Conservation (phyloP, 2,888 invertebrate species). For the Andrena dorsata region DNA sequence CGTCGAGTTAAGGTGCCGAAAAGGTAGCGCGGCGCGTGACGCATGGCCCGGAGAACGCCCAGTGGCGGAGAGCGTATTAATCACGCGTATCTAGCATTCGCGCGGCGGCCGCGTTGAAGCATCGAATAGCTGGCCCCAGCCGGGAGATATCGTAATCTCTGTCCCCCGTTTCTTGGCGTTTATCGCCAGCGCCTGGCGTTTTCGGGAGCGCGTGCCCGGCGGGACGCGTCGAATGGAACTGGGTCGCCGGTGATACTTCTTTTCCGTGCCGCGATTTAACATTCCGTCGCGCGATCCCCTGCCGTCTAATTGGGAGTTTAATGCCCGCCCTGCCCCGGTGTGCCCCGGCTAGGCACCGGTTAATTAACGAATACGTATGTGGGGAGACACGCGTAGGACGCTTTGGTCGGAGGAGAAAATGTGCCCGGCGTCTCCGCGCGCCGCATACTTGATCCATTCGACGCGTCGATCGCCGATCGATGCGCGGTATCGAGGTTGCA, state of each 20-base stretch:
- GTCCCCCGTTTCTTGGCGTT: not conserved
- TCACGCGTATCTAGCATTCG: not conserved
- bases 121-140: slow-evolving; percentile 2
- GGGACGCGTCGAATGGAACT: slow-evolving; percentile 8
- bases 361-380: slow-evolving; percentile 53
- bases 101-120: not conserved
- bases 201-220: not conserved
- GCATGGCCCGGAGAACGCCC: not conserved
- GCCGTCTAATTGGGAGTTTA: not conserved
- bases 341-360: not conserved
- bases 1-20: not conserved
- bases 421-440: slow-evolving; percentile 10
- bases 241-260: not conserved
- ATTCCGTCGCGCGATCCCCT: slow-evolving; percentile 4
- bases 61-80: not conserved
- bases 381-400: slow-evolving; percentile 14
- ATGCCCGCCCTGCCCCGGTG: not conserved
- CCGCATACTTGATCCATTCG: slow-evolving; percentile 38
- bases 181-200: slow-evolving; percentile 10
- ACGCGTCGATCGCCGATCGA: not conserved
- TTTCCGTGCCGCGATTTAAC: slow-evolving; percentile 2
- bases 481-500: not conserved
- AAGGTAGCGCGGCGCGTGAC: too few relatives aligned
- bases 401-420: slow-evolving; percentile 9
- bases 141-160: slow-evolving; percentile 29